Conservation (phyloP, 2,113 vertebrate species). For the Podarcis muralis region DNA sequence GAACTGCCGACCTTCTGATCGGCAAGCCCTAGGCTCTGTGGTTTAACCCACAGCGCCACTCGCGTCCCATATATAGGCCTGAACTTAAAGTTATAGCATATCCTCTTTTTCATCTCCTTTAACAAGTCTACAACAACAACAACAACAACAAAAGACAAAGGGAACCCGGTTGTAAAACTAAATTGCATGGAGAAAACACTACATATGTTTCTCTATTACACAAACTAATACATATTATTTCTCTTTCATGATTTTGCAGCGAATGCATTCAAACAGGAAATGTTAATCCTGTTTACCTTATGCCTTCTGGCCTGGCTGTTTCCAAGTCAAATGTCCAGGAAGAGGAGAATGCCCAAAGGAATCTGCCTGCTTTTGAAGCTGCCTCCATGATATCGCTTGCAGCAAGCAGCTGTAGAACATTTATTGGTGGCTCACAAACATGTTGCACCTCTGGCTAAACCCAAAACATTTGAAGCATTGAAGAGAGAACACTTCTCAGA, state of each 20-base stretch:
- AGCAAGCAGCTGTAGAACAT: conserved; percentile 53
- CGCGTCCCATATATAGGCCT: not conserved
- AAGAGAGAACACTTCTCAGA: conserved; percentile 61
- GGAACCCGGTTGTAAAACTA: not conserved
- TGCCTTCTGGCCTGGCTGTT: conserved; percentile 27
- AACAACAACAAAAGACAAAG: not conserved
- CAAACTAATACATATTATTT: conserved; percentile 15
- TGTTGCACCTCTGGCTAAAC: conserved; percentile 72
- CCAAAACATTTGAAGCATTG: conserved; percentile 66
- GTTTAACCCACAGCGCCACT: no score
- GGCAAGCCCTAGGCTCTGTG: no score
- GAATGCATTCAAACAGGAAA: conserved; percentile 16
- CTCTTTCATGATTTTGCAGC: not conserved
- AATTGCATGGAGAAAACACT: not conserved
- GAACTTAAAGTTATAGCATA: not conserved
- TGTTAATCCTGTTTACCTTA: conserved; percentile 26
- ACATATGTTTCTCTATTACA: not conserved
- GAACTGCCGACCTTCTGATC: no score
- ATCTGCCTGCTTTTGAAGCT: conserved; percentile 58
- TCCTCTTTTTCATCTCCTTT: not conserved
- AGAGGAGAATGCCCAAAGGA: not conserved
- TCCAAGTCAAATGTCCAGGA: conserved; percentile 46
- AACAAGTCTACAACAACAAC: not conserved
- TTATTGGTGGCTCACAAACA: conserved; percentile 68
- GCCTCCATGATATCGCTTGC: not conserved